phyloP scores from a whole-genome alignment of 53 echinoderm and acorn worm genomes.

The Crossaster papposus region DNA sequence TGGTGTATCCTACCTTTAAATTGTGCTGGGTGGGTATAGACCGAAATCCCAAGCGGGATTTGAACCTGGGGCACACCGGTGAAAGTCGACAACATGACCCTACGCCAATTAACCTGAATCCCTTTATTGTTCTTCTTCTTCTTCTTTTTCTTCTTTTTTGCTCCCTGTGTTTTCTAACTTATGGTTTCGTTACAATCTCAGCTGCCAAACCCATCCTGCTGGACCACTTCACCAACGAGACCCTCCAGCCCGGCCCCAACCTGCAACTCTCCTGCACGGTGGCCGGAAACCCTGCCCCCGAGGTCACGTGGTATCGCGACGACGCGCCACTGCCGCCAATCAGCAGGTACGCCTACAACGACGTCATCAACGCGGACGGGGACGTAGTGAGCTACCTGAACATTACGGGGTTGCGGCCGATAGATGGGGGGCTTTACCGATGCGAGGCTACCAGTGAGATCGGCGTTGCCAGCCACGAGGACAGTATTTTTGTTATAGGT shows the following conservation, averaged over 20 bases:
- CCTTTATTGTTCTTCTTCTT: no score
- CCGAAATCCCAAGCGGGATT: no score
- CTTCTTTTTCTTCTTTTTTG: not conserved
- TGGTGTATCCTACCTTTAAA: no score
- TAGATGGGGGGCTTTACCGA: slow-evolving; percentile 93
- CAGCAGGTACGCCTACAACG: slow-evolving; percentile 70
- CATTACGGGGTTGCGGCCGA: slow-evolving; percentile 77
- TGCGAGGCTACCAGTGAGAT: slow-evolving; percentile 88
- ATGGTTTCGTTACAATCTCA: slow-evolving; percentile 37
- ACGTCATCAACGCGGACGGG: slow-evolving; percentile 89
- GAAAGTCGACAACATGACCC: no score
- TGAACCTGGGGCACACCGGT: no score
- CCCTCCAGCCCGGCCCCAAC: slow-evolving; percentile 91
- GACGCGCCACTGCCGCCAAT: slow-evolving; percentile 64
- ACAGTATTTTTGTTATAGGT: slow-evolving; percentile 89
- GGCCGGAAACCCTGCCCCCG: slow-evolving; percentile 92
- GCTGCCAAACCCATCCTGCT: slow-evolving; percentile 89
- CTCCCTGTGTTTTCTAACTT: not conserved
- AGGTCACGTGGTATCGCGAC: slow-evolving; percentile 89
- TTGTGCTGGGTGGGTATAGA: no score
- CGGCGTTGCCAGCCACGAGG: slow-evolving; percentile 76
- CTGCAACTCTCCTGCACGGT: slow-evolving; percentile 85
- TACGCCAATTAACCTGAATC: no score
- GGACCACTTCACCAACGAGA: slow-evolving; percentile 83
- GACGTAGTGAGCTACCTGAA: slow-evolving; percentile 95